These are phyloP conservation scores for Zaprionus africanus DNA, from an alignment of 1,140 invertebrate species.

Conservation along the genomic window DNA sequence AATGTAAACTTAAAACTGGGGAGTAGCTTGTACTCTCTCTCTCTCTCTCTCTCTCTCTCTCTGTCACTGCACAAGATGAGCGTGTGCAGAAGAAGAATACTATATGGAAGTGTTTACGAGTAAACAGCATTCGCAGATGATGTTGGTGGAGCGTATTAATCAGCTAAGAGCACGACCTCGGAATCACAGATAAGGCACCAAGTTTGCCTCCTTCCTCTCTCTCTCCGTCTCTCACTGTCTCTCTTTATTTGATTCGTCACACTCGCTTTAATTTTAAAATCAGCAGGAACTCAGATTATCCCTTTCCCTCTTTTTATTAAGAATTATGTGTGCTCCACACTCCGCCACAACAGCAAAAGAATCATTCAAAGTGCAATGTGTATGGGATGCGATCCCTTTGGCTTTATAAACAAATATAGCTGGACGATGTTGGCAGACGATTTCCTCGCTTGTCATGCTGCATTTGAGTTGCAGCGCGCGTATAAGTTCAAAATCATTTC, in stretches of 20 bases:
- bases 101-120: not conserved
- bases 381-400: not conserved
- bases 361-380: conserved; percentile 7
- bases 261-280: conserved; percentile 15
- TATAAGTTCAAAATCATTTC: conserved; percentile 41
- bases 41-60: not conserved
- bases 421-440: conserved; percentile 4
- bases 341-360: conserved; percentile 12
- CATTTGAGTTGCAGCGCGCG: conserved; percentile 3
- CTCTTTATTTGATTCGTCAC: conserved; percentile 19
- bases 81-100: not conserved
- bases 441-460: conserved; percentile 19
- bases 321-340: conserved; percentile 55
- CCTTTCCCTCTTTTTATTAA: conserved; percentile 51
- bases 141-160: conserved; percentile 29
- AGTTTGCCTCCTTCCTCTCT: conserved; percentile 3
- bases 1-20: not conserved
- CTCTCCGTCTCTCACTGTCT: not conserved
- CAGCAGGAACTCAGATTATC: conserved; percentile 3
- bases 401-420: conserved; percentile 37
- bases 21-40: not conserved
- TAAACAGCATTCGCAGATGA: conserved; percentile 15
- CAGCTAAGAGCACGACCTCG: conserved; percentile 36
- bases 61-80: not conserved
- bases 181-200: conserved; percentile 26